These are phyloP conservation scores for Hippocampus barbouri DNA, from an alignment of 2,113 vertebrate genomes.

Conservation along the genomic window DNA sequence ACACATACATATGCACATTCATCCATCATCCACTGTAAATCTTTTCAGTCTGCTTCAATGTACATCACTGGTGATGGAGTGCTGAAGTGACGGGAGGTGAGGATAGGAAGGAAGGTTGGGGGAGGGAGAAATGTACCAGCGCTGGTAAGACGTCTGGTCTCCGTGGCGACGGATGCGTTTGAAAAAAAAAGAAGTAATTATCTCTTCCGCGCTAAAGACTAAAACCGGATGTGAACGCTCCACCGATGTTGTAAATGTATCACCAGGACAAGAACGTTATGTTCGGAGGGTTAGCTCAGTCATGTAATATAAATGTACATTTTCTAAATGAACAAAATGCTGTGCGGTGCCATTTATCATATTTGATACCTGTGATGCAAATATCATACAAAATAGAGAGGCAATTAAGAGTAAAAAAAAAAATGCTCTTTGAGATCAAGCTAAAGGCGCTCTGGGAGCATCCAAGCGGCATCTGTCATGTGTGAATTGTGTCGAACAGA, in stretches of 20 bases:
- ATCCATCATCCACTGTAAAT: slow-evolving; percentile 36
- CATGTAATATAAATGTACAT: slow-evolving; percentile 36
- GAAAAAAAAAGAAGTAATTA: slow-evolving; percentile 69
- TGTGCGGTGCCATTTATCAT: slow-evolving; percentile 26
- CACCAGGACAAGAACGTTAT: slow-evolving; percentile 45
- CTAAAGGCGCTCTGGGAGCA: neutral
- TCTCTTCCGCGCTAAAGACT: slow-evolving; percentile 60
- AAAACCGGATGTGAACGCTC: slow-evolving; percentile 50
- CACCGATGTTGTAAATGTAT: slow-evolving; percentile 55
- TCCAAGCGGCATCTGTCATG: slow-evolving; percentile 8
- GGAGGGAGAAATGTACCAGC: slow-evolving; percentile 28
- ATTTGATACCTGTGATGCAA: slow-evolving; percentile 27
- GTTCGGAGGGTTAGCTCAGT: slow-evolving; percentile 45
- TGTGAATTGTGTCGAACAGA: slow-evolving; percentile 13
- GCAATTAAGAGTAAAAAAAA: slow-evolving; percentile 24
- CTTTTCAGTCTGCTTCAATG: slow-evolving; percentile 47
- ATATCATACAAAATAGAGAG: slow-evolving; percentile 8
- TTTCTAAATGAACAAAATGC: slow-evolving; percentile 4
- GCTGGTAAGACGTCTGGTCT: slow-evolving; percentile 62
- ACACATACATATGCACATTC: neutral
- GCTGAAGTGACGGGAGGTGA: slow-evolving; percentile 38
- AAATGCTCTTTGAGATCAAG: slow-evolving; percentile 5
- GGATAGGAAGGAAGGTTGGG: slow-evolving; percentile 15
- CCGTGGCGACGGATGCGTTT: slow-evolving; percentile 62
- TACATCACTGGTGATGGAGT: slow-evolving; percentile 54